phyloP scores from a whole-genome alignment of 2,113 vertebrate species.

The Psilopogon haemacephalus region DNA sequence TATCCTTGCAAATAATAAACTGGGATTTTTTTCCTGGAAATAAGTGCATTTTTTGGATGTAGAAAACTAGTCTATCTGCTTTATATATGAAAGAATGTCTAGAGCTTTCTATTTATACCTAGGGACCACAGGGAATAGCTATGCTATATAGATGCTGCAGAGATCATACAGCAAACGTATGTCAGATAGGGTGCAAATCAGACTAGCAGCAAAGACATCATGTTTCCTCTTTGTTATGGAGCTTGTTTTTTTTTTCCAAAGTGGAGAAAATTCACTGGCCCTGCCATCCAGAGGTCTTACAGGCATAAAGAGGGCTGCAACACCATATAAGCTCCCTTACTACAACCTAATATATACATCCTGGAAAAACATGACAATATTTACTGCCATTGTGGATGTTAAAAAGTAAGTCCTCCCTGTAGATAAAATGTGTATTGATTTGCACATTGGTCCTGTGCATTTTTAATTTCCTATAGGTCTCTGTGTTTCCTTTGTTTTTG shows the following conservation, averaged over 20 bases:
- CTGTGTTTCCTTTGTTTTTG: background rate
- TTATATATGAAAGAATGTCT: background rate
- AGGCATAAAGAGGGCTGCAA: background rate
- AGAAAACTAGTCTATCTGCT: background rate
- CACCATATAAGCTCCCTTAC: accelerated
- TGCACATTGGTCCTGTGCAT: background rate
- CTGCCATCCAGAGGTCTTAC: background rate
- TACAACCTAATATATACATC: background rate
- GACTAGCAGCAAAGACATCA: background rate
- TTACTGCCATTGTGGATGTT: background rate
- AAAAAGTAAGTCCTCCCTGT: accelerated
- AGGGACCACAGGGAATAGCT: background rate
- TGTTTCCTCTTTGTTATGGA: background rate
- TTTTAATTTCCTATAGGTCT: background rate
- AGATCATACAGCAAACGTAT: background rate
- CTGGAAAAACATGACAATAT: background rate
- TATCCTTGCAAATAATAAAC: background rate
- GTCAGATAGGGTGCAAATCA: background rate
- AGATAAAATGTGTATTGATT: background rate
- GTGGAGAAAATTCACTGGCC: background rate
- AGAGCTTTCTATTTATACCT: background rate
- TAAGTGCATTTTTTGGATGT: background rate
- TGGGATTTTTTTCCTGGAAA: background rate
- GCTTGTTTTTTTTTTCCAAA: background rate
- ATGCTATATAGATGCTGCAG: background rate